These are phyloP conservation scores for Latheticus oryzae DNA, from an alignment of 2,888 invertebrate species.

Conservation along the genomic window DNA sequence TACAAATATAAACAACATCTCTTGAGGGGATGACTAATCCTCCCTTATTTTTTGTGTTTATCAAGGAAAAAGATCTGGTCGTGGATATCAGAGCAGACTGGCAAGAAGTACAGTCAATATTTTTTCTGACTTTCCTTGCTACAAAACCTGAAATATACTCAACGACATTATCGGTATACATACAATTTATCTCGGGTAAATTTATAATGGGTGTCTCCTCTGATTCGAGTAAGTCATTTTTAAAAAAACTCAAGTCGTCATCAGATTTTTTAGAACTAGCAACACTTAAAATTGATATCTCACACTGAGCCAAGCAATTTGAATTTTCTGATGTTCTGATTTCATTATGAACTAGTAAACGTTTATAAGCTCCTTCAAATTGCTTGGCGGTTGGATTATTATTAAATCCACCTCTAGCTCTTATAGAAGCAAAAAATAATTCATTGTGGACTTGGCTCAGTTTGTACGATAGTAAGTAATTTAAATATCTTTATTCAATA, in stretches of 20 bases:
- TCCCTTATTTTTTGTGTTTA: neutral
- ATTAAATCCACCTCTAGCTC: neutral
- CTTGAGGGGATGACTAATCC: slow-evolving; percentile 3
- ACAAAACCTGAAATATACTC: slow-evolving; percentile 4
- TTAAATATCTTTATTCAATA: slow-evolving; percentile 2
- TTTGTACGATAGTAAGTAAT: neutral
- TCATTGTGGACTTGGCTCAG: slow-evolving; percentile 6
- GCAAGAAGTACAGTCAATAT: neutral
- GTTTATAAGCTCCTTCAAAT: neutral
- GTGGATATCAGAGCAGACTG: neutral
- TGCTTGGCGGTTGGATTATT: neutral
- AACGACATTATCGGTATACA: neutral
- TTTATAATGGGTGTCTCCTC: too few species aligned
- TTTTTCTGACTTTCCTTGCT: neutral
- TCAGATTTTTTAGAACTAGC: neutral
- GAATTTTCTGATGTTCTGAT: neutral
- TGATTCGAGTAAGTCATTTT: too few species aligned
- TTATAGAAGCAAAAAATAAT: neutral
- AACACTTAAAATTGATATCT: neutral
- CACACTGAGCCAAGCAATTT: slow-evolving; percentile 1
- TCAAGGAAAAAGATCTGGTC: neutral
- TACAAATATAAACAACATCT: slow-evolving; percentile 9
- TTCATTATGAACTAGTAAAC: slow-evolving; percentile 1
- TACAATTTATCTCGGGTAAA: too few species aligned
- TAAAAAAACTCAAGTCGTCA: neutral